Evolutionary conservation across 2,888 invertebrate species (phyloP), one percentile per base, ranked within the genome.

Genomic region (Stictocephala bisonia): DNA sequence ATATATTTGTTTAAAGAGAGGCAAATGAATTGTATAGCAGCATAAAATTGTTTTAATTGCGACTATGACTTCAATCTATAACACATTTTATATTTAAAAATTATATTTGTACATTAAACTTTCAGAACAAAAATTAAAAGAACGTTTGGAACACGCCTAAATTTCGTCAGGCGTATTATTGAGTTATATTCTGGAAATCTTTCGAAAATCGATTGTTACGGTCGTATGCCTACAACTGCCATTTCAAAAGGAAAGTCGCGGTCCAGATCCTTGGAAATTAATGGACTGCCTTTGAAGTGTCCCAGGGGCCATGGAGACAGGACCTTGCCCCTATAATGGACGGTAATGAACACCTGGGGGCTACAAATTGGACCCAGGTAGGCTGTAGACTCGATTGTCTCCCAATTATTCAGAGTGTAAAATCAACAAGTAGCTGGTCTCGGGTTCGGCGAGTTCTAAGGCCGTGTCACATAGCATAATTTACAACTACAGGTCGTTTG

Each of bases 331-430:
- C 41, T 20, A 60, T 60, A 60, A 60, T 60, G 60, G 60, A 26
- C 60, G 24, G n/a, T 60, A 60, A 60, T 60, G 60, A 60, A 60
- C 60, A 60, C 60, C 60, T 60, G 60, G 60, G 60, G 60, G 4
- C 40, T 60, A 60, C 60, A 60, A 60, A 60, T 60, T 60, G 40
- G 35, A 24, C 60, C 31, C 56, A 56, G 56, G 56, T 56, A 56
- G 56, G 31, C n/a, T 15, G 9, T 4, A 15, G n/a, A n/a, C n/a
- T 26, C 51, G 51, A 51, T 22, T 51, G 51, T 51, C 48, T 44
- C 51, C 26, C 27, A 51, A 51, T 51, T 51, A 56, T 56, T 27
- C 29, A 31, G 18, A 29, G 29, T 20, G 56, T 11, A 29, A 56
- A 56, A 31, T 56, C 56, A 56, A 56, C 56, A 56, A 31, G 48